These are phyloP conservation scores for Drosophila sucinea DNA, from an alignment of 1,140 invertebrate species.

Conservation along the genomic window DNA sequence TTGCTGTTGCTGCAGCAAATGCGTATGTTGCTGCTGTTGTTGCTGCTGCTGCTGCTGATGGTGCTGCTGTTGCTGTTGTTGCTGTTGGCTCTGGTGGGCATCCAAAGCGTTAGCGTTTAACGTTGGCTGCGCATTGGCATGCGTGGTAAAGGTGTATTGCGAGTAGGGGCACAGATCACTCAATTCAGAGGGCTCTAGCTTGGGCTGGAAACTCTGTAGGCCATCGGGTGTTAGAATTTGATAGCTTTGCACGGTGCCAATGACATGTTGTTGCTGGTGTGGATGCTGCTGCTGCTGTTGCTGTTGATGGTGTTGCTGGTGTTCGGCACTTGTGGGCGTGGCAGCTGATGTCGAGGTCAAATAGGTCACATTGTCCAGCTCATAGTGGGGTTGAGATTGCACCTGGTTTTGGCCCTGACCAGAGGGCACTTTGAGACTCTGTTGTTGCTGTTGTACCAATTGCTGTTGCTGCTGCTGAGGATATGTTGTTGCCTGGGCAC, in stretches of 20 bases:
- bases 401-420: conserved; percentile 49
- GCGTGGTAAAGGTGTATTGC: conserved; percentile 76
- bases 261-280: conserved; percentile 73
- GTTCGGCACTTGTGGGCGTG: conserved; percentile 53
- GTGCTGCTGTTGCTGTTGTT: conserved; percentile 56
- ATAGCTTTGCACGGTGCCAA: conserved; percentile 81
- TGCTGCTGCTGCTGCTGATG: conserved; percentile 69
- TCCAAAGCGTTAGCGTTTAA: conserved; percentile 68
- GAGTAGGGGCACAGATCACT: conserved; percentile 76
- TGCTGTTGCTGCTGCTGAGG: conserved; percentile 65
- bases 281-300: conserved; percentile 57
- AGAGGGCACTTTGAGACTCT: conserved; percentile 41
- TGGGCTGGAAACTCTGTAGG: conserved; percentile 76
- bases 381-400: conserved; percentile 70
- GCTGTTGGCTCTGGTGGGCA: conserved; percentile 59
- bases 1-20: conserved; percentile 67
- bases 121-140: conserved; percentile 66
- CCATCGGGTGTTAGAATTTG: conserved; percentile 80
- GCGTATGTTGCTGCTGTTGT: conserved; percentile 57
- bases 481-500: conserved; percentile 57
- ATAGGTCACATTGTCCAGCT: conserved; percentile 77
- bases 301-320: conserved; percentile 54
- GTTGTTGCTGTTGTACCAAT: conserved; percentile 50
- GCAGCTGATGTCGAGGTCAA: conserved; percentile 69
- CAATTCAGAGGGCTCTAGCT: conserved; percentile 64